A percentile compares a stretch with the other conserved stretches of the same genome.
Evolutionary conservation across 2,113 vertebrate species (phyloP).

Genomic region (Rhinichthys klamathensis): DNA sequence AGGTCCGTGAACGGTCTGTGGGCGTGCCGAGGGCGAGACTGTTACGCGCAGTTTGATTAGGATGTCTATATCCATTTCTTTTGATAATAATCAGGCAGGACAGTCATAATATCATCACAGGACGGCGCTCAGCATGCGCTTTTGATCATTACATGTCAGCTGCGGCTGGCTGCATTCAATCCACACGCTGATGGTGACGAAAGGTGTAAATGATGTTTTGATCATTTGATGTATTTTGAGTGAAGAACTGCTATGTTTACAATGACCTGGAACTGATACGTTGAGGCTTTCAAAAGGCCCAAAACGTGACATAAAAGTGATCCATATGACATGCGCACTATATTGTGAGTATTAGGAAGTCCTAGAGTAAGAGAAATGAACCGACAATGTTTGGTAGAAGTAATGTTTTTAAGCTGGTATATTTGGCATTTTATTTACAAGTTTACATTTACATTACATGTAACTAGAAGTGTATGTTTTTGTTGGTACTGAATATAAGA

Average conservation of each 20-base stretch:
- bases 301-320: background rate
- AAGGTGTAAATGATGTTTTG: background rate
- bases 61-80: background rate
- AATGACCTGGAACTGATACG: background rate
- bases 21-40: background rate
- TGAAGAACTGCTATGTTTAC: background rate
- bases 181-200: background rate
- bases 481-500: no score
- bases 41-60: background rate
- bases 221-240: background rate
- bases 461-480: no score
- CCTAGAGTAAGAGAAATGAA: background rate
- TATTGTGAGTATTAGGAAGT: background rate
- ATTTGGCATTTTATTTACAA: background rate
- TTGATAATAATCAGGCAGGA: slow-evolving; percentile 16
- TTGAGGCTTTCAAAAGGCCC: background rate
- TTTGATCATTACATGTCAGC: background rate
- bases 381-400: background rate
- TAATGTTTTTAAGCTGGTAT: background rate
- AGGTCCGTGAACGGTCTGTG: background rate
- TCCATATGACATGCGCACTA: background rate
- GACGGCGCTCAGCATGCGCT: background rate
- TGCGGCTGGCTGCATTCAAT: background rate
- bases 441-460: no score
- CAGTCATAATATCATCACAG: background rate